phyloP scores from a whole-genome alignment of 2,113 vertebrate species.

The Chaetops frenatus region DNA sequence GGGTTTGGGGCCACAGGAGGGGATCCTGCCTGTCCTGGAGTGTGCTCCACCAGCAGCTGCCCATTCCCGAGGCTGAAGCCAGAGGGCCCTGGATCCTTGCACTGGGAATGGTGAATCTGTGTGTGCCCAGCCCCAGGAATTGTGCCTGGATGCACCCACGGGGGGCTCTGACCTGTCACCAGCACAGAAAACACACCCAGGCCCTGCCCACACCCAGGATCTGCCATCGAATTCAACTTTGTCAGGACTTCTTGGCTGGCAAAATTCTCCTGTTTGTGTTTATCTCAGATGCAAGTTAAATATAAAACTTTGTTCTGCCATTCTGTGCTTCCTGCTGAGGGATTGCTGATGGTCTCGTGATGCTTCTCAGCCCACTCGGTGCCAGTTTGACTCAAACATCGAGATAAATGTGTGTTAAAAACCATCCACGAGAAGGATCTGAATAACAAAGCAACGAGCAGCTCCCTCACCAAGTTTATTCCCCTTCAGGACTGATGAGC shows the following conservation, averaged over 20 bases:
- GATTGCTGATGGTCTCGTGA: slow-evolving; percentile 36
- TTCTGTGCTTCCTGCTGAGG: neutral
- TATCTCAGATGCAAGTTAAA: neutral
- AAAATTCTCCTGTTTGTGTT: neutral
- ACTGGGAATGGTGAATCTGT: accelerated
- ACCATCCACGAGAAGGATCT: neutral
- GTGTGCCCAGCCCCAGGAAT: neutral
- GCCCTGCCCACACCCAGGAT: neutral
- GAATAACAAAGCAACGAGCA: neutral
- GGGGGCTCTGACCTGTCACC: neutral
- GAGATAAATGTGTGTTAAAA: slow-evolving; percentile 1
- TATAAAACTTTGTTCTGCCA: neutral
- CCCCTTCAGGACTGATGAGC: neutral
- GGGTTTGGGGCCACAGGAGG: neutral
- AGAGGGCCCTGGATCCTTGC: neutral
- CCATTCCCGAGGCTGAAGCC: neutral
- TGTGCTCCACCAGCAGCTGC: neutral
- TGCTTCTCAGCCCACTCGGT: slow-evolving; percentile 3
- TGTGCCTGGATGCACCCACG: neutral
- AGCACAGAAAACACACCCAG: neutral
- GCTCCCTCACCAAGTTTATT: neutral
- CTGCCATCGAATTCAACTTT: neutral
- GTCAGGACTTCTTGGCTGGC: neutral
- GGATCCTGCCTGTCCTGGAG: neutral
- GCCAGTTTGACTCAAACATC: slow-evolving; percentile 50